These are phyloP conservation scores for Dysdera silvatica DNA, from an alignment of 1,140 invertebrate species.

Conservation along the genomic window DNA sequence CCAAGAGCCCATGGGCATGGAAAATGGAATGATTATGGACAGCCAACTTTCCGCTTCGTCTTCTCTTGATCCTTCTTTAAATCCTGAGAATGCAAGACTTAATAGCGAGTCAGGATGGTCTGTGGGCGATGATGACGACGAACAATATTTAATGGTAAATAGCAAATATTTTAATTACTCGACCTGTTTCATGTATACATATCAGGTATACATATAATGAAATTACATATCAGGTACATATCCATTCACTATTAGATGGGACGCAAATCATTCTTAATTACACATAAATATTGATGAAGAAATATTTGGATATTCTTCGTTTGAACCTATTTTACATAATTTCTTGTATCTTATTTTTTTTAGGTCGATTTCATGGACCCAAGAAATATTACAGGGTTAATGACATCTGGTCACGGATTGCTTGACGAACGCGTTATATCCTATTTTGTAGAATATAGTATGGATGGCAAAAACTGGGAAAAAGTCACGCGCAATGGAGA, in stretches of 20 bases:
- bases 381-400: conserved; percentile 13
- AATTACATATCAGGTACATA: too few species aligned
- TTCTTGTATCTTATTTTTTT: background rate
- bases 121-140: background rate
- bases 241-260: too few species aligned
- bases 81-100: conserved; percentile 17
- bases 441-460: conserved; percentile 64
- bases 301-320: too few species aligned
- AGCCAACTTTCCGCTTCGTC: conserved; percentile 54
- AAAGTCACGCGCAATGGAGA: conserved; percentile 53
- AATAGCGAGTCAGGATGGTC: conserved; percentile 21
- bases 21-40: conserved; percentile 49
- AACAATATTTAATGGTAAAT: conserved; percentile 24
- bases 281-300: too few species aligned
- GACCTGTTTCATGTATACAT: too few species aligned
- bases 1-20: conserved; percentile 57
- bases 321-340: background rate
- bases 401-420: conserved; percentile 43
- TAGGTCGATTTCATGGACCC: conserved; percentile 10
- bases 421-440: conserved; percentile 57
- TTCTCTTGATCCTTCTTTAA: conserved; percentile 36
- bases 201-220: too few species aligned
- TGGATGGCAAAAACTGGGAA: conserved; percentile 60
- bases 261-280: too few species aligned
- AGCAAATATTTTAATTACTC: too few species aligned